Evolutionary conservation across 2,888 invertebrate genomes (phyloP), one percentile per base, ranked within the genome.

Genomic region (Chironomus riparius): DNA sequence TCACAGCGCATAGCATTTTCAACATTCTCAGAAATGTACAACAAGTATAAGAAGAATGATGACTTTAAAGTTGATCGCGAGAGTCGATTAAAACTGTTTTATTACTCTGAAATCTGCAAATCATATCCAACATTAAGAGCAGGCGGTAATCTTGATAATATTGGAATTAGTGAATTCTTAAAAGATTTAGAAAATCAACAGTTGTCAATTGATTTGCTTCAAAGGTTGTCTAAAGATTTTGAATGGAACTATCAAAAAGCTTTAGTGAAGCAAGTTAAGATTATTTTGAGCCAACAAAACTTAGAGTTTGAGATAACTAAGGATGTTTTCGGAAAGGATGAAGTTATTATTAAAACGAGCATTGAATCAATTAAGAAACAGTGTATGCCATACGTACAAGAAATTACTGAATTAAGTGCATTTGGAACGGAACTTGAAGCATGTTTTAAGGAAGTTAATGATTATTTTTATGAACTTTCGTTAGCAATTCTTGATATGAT

Each of bases 401-500:
- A 82, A 78, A 82, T 84, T 2, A 82, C 81, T 72, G 82, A 83
- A 77, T 80, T 80, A 0, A 81, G 82, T 56, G 77, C 82, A 1
- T 79, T 84, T 4, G 80, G 81, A 0, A 78, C 81, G 0, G 81
- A 82, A 77, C 73, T 76, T 61, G 65, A 65, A n/a, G 28, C n/a
- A 47, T 28, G 15, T 21, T 68, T 77, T 61, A 48, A 71, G 12
- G 73, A 65, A 22, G 76, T 77, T 10, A 83, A 84, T 78, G 82
- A 82, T 3, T 84, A 84, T 77, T 84, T 84, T 76, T 84, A 84
- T 78, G 84, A 84, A 77, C 78, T 84, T 47, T 84, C 83, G 78
- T 79, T 84, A 38, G 82, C 82, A 77, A 81, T 84, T 10, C 81
- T 84, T 50, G 82, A 84, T 77, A 81, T 84, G n/a, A 79, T 84